Base-by-base conservation (phyloP, 2,797 vertebrate genomes). In the Melanotaenia pygmaea region DNA sequence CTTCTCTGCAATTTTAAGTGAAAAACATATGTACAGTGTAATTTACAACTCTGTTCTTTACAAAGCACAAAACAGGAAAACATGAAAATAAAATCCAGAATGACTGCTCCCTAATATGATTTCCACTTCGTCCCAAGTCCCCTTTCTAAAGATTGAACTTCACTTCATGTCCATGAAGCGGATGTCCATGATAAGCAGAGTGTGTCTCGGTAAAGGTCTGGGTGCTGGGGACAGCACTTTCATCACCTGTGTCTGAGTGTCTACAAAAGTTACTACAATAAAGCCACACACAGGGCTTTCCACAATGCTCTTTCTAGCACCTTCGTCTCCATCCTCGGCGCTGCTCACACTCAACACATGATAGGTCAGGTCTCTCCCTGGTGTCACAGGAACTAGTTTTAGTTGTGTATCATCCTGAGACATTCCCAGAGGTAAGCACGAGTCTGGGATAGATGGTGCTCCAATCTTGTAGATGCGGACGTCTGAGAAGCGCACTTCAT, bases 381-480 rank as follows among this genome's bases (percentile, higher is more conserved):
- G 98, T 0, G 96, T 98, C 64, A 99, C 97, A 0, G 97, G 98
- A 14, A 99, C 98, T 72, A 99, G 92, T 86, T 99, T 99, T 24
- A 99, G 95, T 87, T 99, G 98, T 18, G 98, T 99, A 91, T 99
- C 98, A 50, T 99, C 97, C 89, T 99, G 98, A 0, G 97, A 99
- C 98, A 99, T 99, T 32, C 98, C 98, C 80, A 99, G 91, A 0
- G 98, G 98, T 73, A 99, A 90, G 83, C 98, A 99, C 0, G 98
- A 99, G 91, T 99, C 98, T 0, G 98, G 98, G 81, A 99, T 98
- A 72, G 97, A 97, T 3, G 98, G 98, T 0, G 98, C 98, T 0
- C 98, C 98, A 1, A 99, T 98, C 89, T 99, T 99, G 88, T 98
- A 99, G 88, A 99, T 99, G 75, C 97, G 97, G 45, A 99, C 98